These are phyloP conservation scores for Melanchra persicariae DNA, from an alignment of 2,888 invertebrate genomes.

Conservation along the genomic window DNA sequence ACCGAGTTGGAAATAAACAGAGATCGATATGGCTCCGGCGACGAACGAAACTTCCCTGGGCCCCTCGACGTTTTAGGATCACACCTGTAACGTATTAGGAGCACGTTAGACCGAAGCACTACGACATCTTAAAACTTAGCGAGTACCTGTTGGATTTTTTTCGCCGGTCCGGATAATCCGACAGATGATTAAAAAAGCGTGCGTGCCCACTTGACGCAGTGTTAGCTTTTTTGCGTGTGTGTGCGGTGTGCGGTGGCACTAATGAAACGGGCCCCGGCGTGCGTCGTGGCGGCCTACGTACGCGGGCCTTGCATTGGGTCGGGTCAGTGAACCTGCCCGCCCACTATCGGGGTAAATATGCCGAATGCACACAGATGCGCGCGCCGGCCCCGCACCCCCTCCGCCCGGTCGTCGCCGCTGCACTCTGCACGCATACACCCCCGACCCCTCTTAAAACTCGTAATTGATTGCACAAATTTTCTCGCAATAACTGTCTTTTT, in stretches of 20 bases:
- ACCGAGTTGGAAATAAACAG: constrained; percentile 82
- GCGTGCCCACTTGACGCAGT: constrained; percentile 88
- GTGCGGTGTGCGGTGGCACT: constrained; percentile 84
- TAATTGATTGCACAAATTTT: constrained; percentile 91
- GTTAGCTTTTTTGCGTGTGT: constrained; percentile 84
- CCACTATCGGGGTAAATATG: constrained; percentile 91
- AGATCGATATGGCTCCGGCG: constrained; percentile 80
- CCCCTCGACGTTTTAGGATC: constrained; percentile 53
- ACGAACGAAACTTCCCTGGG: constrained; percentile 69
- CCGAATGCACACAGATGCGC: constrained; percentile 91
- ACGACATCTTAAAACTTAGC: constrained; percentile 64
- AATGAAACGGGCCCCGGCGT: constrained; percentile 85
- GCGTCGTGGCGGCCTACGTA: constrained; percentile 87
- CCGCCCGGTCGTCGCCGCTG: constrained; percentile 80
- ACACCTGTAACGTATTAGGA: constrained; percentile 36
- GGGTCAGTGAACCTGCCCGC: constrained; percentile 90
- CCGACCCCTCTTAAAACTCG: constrained; percentile 88
- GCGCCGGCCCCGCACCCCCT: constrained; percentile 82
- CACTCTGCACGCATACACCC: constrained; percentile 86
- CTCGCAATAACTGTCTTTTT: constrained; percentile 91
- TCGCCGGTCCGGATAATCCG: constrained; percentile 62
- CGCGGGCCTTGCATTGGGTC: constrained; percentile 90
- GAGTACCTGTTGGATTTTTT: constrained; percentile 66
- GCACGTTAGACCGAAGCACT: constrained; percentile 34
- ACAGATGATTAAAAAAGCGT: constrained; percentile 81